phyloP scores from a whole-genome alignment of 2,888 invertebrate genomes.

The Morpho helenor region DNA sequence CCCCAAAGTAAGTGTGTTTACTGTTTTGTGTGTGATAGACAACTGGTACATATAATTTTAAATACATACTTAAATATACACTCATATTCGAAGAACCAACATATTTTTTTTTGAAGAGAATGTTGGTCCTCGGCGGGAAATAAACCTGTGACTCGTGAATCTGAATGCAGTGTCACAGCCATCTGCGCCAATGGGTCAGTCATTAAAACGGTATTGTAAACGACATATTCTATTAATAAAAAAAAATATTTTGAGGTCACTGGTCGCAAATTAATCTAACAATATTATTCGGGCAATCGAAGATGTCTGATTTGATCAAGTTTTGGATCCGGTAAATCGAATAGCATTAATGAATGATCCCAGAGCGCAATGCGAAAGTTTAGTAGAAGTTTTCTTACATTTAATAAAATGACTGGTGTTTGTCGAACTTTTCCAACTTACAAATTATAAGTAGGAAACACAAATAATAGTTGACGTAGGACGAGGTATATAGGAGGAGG shows the following conservation, averaged over 20 bases:
- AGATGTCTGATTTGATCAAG: conserved; percentile 43
- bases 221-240: conserved; percentile 43
- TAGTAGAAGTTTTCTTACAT: conserved; percentile 61
- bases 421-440: conserved; percentile 68
- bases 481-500: conserved; percentile 41
- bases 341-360: conserved; percentile 55
- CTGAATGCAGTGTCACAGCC: too few relatives aligned
- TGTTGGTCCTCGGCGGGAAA: too few relatives aligned
- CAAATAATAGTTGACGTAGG: conserved; percentile 75
- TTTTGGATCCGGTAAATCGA: conserved; percentile 48
- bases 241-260: conserved; percentile 36
- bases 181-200: too few relatives aligned
- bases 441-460: conserved; percentile 75
- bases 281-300: conserved; percentile 42
- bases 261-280: conserved; percentile 38
- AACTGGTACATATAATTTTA: too few relatives aligned
- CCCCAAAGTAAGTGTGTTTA: too few relatives aligned
- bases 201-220: conserved; percentile 52
- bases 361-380: conserved; percentile 59
- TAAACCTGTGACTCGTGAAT: too few relatives aligned
- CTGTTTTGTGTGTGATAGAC: too few relatives aligned
- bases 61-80: too few relatives aligned
- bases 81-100: too few relatives aligned
- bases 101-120: too few relatives aligned
- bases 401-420: conserved; percentile 70